Evolutionary conservation across 30 jellyfish, hydroid and myxozoan genomes (phyloP), one percentile per base, ranked within the genome.

Genomic region (Cassiopea xamachana): DNA sequence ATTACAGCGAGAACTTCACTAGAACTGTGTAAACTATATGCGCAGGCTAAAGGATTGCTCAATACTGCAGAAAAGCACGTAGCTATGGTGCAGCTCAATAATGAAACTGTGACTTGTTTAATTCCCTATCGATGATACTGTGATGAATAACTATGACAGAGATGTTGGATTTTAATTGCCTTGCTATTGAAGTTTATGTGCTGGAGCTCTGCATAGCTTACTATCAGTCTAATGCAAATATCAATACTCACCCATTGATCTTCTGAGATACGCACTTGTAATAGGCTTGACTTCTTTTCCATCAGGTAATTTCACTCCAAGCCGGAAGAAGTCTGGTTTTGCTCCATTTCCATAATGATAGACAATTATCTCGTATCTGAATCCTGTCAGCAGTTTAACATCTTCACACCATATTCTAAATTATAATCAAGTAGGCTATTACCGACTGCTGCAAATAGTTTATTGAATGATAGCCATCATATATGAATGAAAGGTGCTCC

Each of bases 291-390:
- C 87, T 58, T 78, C 87, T 78, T 74, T 78, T 15, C 50, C 18
- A 78, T 78, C 87, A n/a, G 87, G 87, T 39, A 78, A 50, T 18
- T n/a, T 60, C 16, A 78, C 87, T 48, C 87, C 87, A 12, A 78
- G 75, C 39, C 55, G n/a, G 60, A 49, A 50, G 18, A 78, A 45
- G 19, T 50, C 75, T 15, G 60, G 47, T 1, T n/a, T 1, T 9
- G 0, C 7, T 55, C 87, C 87, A 48, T 78, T 39, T 17, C 87
- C 87, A 50, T 78, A 78, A 50, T 15, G 46, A 10, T 78, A 78
- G 2, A 78, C 75, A 9, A 39, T 18, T 15, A 78, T 19, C 73
- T 49, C 75, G 18, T 78, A 78, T 55, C 87, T 60, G 87, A 78
- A 78, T 78, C 87, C 87, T 78, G 48, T 78, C 48, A 49, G 17